Evolutionary conservation across 2,888 invertebrate genomes (phyloP).

Genomic region (Pseudococcus longispinus): DNA sequence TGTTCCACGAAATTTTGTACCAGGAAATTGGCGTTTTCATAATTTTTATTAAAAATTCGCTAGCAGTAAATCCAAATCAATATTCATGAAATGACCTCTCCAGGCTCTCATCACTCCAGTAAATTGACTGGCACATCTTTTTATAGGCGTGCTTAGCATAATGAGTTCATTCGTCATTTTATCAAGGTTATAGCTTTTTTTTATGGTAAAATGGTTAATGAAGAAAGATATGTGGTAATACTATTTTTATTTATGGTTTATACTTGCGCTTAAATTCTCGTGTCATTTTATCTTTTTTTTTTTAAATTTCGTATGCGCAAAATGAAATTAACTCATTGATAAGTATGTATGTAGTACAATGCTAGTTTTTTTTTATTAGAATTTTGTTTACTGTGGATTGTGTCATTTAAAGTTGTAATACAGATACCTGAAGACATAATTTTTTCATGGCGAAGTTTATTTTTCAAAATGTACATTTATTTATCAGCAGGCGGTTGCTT

Average conservation of each 20-base stretch:
- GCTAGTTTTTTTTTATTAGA: not conserved
- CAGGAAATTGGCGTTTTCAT: too few species aligned
- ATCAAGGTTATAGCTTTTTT: not conserved
- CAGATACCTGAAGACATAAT: not conserved
- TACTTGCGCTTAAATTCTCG: not conserved
- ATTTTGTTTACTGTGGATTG: not conserved
- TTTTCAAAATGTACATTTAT: not conserved
- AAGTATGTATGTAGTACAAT: not conserved
- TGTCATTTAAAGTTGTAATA: not conserved
- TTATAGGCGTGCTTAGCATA: not conserved
- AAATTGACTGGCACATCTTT: not conserved
- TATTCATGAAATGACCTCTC: too few species aligned
- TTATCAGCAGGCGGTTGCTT: not conserved
- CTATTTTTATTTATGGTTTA: not conserved
- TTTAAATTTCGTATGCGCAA: not conserved
- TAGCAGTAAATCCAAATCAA: too few species aligned
- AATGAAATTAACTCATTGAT: not conserved
- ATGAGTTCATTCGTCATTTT: not conserved
- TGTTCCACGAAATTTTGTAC: too few species aligned
- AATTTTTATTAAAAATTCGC: too few species aligned
- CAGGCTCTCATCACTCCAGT: too few species aligned
- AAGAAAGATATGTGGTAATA: conserved; percentile 43
- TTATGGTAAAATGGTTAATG: not conserved
- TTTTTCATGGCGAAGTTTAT: not conserved
- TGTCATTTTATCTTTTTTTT: not conserved